Base-by-base conservation (phyloP, 2,888 invertebrate genomes). In the Polydrusus pterygomalis region DNA sequence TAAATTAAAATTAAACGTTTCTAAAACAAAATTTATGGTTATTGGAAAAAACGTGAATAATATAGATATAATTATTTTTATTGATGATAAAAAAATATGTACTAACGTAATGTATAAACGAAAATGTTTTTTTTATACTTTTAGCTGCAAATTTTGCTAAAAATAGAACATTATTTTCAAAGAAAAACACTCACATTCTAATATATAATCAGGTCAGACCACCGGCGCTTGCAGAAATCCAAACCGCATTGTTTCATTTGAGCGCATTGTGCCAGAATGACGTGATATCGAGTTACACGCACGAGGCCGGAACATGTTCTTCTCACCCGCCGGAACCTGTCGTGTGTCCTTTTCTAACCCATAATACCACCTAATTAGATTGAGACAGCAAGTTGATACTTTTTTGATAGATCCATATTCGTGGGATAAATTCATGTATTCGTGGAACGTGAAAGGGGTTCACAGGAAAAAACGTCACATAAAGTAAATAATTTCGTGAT, bases 241-340 rank as follows among this genome's bases (percentile, higher is more conserved):
- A 56, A 68, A 68, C 68, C 40, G 30, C 17, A 70, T 70, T 70
- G 70, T 70, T 47, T 70, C 70, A 70, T 70, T 70, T 60, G 17
- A 58, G 18, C 34, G 70, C 45, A 70, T 70, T 70, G 70, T 70
- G 47, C 20, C 60, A 30, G 54, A 60, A 40, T 25, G 34, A 25
- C 38, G 51, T 40, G 38, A 51, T 71, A 71, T 71, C 63, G 38
- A 40, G 63, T 71, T 62, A 51, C 70, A 38, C 8, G 70, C 70
- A 63, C 70, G 70, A 63, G 70, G 63, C 70, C 70, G 70, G 70
- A 71, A 71, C 51, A 71, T 40, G 38, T 51, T 54, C 54, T 63
- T 51, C 63, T 71, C 40, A 20, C 30, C 11, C 40, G 60, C 34
- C 70, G 63, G 70, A 71, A 63, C 38, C 40, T 10, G n/a, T 51